phyloP scores from a whole-genome alignment of 2,113 vertebrate genomes.

The Thryonomys swinderianus region DNA sequence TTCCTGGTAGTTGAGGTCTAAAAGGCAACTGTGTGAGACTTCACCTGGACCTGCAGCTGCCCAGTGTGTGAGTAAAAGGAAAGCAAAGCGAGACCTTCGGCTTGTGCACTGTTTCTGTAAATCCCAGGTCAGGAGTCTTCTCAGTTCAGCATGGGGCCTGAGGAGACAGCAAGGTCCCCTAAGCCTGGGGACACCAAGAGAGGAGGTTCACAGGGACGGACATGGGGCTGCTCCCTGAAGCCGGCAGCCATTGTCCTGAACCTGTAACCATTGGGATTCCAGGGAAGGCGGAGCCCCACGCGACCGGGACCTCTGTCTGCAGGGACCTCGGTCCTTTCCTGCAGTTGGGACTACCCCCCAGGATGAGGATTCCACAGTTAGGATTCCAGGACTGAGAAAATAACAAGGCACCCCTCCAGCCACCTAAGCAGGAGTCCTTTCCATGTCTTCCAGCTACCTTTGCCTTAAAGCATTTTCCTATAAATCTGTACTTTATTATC shows the following conservation, averaged over 20 bases:
- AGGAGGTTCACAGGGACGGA: not conserved
- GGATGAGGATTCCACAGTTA: not conserved
- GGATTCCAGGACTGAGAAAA: not conserved
- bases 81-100: not conserved
- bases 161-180: not conserved
- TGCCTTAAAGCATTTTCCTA: not conserved
- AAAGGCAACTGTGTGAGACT: not conserved
- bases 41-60: not conserved
- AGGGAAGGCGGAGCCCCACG: not conserved
- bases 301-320: not conserved
- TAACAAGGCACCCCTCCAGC: not conserved
- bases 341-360: not conserved
- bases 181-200: not conserved
- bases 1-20: not conserved
- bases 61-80: not conserved
- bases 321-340: not conserved
- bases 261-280: not conserved
- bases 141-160: not conserved
- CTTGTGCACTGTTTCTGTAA: not conserved
- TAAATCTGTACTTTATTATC: not conserved
- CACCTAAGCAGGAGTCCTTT: not conserved
- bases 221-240: not conserved
- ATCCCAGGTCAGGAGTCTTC: not conserved
- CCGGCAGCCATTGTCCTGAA: not conserved
- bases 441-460: not conserved